A percentile compares a stretch with the other conserved stretches of the same genome.
These are phyloP conservation scores for Prosapia bicincta DNA, from an alignment of 2,888 invertebrate species.

Conservation along the genomic window DNA sequence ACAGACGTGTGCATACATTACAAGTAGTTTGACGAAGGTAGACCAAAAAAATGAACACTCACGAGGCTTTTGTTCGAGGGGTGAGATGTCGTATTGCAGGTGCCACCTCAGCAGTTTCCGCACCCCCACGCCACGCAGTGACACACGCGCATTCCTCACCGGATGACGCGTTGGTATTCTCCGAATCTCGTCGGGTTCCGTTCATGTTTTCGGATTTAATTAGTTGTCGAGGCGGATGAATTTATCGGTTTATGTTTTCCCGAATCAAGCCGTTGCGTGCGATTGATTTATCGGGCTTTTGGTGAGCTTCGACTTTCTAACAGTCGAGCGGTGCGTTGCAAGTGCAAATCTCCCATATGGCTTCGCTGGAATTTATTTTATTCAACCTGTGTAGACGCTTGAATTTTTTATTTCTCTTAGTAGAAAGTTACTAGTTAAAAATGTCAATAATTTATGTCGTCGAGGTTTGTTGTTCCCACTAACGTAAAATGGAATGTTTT, in stretches of 20 bases:
- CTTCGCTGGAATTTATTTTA: too few species aligned
- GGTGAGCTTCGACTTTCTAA: too few species aligned
- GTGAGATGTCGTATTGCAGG: background rate
- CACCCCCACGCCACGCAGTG: background rate
- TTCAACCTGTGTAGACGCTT: too few species aligned
- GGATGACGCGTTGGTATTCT: background rate
- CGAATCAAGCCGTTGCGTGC: background rate
- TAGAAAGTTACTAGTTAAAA: too few species aligned
- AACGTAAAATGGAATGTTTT: too few species aligned
- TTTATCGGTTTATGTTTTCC: background rate
- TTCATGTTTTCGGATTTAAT: background rate
- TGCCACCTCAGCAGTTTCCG: background rate
- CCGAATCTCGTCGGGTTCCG: background rate
- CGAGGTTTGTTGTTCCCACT: too few species aligned
- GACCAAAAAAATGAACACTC: background rate
- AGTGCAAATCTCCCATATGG: too few species aligned
- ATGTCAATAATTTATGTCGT: too few species aligned
- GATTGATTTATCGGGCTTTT: background rate
- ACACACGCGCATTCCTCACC: background rate
- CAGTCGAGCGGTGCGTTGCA: too few species aligned
- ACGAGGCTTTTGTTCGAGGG: background rate
- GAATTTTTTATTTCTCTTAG: too few species aligned
- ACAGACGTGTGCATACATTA: background rate
- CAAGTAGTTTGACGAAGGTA: background rate
- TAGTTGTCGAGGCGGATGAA: background rate